A percentile compares a stretch with the other conserved stretches of the same genome.
Evolutionary conservation across 2,888 invertebrate species (phyloP).

Genomic region (Antheraea yamamai): DNA sequence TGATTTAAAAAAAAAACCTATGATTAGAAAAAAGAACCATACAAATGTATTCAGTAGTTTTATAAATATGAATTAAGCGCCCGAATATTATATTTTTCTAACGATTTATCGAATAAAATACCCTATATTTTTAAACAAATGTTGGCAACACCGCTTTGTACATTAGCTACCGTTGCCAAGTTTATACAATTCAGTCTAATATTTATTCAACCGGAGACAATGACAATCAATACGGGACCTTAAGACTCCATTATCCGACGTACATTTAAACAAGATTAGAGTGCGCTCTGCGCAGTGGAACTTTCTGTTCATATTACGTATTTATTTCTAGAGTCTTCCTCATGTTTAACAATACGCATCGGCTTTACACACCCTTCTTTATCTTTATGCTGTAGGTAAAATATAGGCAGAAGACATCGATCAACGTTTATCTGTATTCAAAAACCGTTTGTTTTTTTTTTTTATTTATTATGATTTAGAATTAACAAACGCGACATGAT

Average conservation of each 20-base stretch:
- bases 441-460: background rate
- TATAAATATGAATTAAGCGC: background rate
- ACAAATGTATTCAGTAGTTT: too few species aligned
- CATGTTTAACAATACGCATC: background rate
- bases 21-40: too few species aligned
- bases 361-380: background rate
- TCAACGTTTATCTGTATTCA: conserved; percentile 1
- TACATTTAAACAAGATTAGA: conserved; percentile 14
- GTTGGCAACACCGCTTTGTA: background rate
- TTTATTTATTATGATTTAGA: background rate
- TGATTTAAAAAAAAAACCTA: too few species aligned
- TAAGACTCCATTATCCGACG: conserved; percentile 4
- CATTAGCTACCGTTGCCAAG: background rate
- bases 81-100: background rate
- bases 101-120: background rate
- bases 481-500: background rate
- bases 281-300: conserved; percentile 1
- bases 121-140: background rate
- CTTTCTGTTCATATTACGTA: conserved; percentile 4
- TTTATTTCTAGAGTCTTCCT: conserved; percentile 2
- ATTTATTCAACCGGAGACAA: conserved; percentile 7
- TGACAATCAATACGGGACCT: conserved; percentile 4
- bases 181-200: background rate
- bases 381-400: background rate
- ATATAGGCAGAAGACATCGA: background rate